phyloP scores from a whole-genome alignment of 2,113 vertebrate genomes.

The mouse (Mus musculus) region DNA sequence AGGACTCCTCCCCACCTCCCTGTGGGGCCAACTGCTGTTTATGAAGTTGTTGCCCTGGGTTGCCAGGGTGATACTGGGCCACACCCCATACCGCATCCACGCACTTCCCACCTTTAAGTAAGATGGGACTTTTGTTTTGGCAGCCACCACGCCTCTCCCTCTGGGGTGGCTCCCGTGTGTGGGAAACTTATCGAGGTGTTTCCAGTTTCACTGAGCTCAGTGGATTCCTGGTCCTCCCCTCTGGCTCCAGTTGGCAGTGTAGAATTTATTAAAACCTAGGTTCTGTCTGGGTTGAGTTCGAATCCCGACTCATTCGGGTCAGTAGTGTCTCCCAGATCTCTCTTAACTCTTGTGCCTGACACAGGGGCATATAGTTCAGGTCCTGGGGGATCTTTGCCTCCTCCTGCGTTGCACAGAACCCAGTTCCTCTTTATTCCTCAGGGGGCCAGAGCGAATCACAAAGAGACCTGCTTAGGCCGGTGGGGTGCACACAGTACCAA shows the following conservation, averaged over 20 bases:
- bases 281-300: neutral
- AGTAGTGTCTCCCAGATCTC: neutral
- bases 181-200: neutral
- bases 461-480: too few species aligned
- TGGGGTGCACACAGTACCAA: too few species aligned
- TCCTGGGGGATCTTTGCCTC: neutral
- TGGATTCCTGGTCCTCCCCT: neutral
- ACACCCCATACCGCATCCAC: neutral
- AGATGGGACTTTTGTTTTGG: neutral
- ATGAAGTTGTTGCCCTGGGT: constrained; percentile 16
- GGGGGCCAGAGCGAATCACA: neutral
- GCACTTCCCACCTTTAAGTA: neutral
- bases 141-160: neutral
- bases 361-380: too few species aligned
- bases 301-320: neutral
- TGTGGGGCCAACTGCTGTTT: constrained; percentile 21
- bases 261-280: neutral
- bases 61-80: constrained; percentile 29
- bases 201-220: neutral
- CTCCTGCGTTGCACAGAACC: neutral
- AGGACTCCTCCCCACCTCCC: neutral
- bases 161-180: neutral
- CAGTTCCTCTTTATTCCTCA: neutral
- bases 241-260: neutral
- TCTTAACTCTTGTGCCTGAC: too few species aligned